These are phyloP conservation scores for Dicrostonyx torquatus DNA, from an alignment of 2,797 vertebrate species.

Conservation along the genomic window DNA sequence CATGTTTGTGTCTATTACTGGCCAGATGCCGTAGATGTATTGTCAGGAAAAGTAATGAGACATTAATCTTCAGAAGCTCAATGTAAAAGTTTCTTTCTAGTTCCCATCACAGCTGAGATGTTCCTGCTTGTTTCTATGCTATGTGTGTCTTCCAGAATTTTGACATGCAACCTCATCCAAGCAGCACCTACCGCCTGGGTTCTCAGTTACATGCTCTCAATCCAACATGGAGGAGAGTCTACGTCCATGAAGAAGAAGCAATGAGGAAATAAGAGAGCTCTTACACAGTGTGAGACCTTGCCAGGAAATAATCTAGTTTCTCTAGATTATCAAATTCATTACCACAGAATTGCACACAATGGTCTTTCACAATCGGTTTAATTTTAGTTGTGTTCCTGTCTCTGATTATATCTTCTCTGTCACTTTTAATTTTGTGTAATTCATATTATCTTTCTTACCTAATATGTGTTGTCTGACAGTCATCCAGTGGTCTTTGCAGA, in stretches of 20 bases:
- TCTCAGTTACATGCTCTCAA: not conserved
- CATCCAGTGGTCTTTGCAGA: not conserved
- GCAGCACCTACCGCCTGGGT: not conserved
- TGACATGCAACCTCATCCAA: not conserved
- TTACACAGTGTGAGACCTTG: not conserved
- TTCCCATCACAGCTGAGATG: not conserved
- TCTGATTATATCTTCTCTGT: conserved; percentile 41
- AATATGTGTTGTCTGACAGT: conserved; percentile 1
- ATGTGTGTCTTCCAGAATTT: not conserved
- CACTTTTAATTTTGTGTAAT: conserved; percentile 24
- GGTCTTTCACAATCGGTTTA: conserved; percentile 27
- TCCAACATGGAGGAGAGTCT: not conserved
- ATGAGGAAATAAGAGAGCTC: not conserved
- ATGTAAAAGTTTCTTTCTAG: not conserved
- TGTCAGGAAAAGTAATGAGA: not conserved
- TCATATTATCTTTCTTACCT: conserved; percentile 32
- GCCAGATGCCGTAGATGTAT: not conserved
- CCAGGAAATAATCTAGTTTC: conserved; percentile 39
- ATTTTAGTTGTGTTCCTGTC: conserved; percentile 24
- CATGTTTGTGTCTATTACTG: not conserved
- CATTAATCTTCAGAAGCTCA: not conserved
- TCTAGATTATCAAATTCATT: conserved; percentile 45
- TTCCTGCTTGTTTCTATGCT: not conserved
- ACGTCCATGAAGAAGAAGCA: not conserved
- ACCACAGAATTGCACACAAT: conserved; percentile 5